Conservation (phyloP, 2,888 invertebrate genomes). For the Polyommatus iphigenia region DNA sequence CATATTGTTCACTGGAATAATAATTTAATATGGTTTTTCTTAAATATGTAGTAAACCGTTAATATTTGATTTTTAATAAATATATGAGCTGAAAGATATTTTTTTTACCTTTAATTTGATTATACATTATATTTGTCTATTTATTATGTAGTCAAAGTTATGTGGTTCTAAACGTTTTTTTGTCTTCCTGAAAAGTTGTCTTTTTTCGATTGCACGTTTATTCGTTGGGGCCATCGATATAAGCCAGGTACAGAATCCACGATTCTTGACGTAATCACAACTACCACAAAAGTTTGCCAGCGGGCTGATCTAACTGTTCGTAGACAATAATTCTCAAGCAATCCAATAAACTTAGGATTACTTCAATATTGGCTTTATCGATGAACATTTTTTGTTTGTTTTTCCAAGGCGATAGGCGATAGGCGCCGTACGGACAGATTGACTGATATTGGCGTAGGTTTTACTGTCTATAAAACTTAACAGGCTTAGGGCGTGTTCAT, state of each 20-base stretch:
- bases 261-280: background rate
- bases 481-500: constrained; percentile 35
- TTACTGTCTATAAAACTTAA: constrained; percentile 49
- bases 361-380: constrained; percentile 32
- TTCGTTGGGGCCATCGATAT: too few species aligned
- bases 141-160: too few species aligned
- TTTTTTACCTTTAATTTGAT: too few species aligned
- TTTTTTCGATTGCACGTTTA: too few species aligned
- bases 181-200: too few species aligned
- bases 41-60: too few species aligned
- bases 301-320: background rate
- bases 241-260: background rate
- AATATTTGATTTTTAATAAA: too few species aligned
- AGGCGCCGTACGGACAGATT: constrained; percentile 45
- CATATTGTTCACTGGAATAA: too few species aligned
- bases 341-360: constrained; percentile 36
- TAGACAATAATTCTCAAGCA: constrained; percentile 32
- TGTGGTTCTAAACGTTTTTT: too few species aligned
- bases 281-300: background rate
- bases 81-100: too few species aligned
- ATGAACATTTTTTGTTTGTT: constrained; percentile 39
- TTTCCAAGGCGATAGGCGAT: constrained; percentile 33
- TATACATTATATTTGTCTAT: too few species aligned
- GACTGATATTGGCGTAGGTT: constrained; percentile 44
- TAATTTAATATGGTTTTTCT: too few species aligned